These are phyloP conservation scores for Egretta garzetta DNA, from an alignment of 2,113 vertebrate species.

Conservation along the genomic window DNA sequence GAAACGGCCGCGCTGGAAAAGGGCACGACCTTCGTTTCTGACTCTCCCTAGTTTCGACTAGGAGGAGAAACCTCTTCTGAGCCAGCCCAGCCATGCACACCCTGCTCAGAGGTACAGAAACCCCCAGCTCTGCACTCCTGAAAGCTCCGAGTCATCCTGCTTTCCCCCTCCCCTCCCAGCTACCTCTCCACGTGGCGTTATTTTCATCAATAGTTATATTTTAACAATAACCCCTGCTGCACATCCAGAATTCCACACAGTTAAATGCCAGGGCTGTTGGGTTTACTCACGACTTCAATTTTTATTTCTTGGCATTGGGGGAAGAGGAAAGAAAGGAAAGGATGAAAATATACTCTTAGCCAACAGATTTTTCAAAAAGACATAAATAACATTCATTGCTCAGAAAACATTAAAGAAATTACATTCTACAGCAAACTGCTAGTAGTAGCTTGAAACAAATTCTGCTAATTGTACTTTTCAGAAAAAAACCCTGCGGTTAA, in stretches of 20 bases:
- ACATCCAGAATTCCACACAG: background rate
- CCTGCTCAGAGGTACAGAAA: background rate
- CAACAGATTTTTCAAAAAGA: background rate
- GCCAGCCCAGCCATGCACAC: background rate
- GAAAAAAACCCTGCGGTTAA: background rate
- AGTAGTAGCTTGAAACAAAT: slow-evolving; percentile 21
- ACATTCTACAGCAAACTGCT: background rate
- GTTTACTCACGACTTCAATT: background rate
- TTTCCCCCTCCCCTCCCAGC: background rate
- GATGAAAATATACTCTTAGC: background rate
- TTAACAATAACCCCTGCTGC: background rate
- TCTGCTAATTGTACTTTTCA: slow-evolving; percentile 41
- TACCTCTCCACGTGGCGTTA: background rate
- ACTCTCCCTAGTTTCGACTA: background rate
- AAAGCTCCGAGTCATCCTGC: background rate
- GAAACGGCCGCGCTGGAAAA: background rate
- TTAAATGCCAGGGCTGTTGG: background rate
- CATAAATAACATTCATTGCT: background rate
- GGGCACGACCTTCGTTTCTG: background rate
- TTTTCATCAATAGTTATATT: background rate
- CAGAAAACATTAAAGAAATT: slow-evolving; percentile 37
- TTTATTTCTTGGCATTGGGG: background rate
- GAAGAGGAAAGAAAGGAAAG: background rate
- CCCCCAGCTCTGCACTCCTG: background rate
- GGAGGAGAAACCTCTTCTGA: background rate